phyloP scores from a whole-genome alignment of 2,797 vertebrate genomes.

The Acrocephalus scirpaceus region DNA sequence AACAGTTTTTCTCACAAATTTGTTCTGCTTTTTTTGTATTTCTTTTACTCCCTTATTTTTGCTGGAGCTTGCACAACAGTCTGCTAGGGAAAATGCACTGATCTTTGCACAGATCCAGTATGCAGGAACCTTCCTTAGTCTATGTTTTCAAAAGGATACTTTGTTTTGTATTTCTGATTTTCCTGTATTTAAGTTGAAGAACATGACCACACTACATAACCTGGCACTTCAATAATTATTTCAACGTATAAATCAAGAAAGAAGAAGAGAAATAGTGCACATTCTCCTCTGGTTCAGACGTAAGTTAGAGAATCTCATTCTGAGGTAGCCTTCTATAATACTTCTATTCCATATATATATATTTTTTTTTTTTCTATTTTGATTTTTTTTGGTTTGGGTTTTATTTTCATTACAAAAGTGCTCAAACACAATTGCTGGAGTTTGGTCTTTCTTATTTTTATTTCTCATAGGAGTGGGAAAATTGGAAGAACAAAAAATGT shows the following conservation, averaged over 20 bases:
- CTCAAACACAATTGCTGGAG: conserved; percentile 74
- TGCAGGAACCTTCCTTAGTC: not conserved
- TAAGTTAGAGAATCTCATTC: conserved; percentile 78
- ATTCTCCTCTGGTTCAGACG: conserved; percentile 79
- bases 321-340: conserved; percentile 84
- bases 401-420: conserved; percentile 75
- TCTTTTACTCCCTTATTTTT: not conserved
- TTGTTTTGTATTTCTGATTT: conserved; percentile 29
- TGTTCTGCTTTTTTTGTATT: not conserved
- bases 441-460: conserved; percentile 77
- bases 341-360: conserved; percentile 56
- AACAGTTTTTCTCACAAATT: conserved; percentile 32
- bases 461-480: conserved; percentile 57
- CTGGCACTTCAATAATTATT: conserved; percentile 72
- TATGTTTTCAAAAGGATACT: conserved; percentile 24
- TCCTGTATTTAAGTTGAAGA: conserved; percentile 58
- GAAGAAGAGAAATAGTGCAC: conserved; percentile 73
- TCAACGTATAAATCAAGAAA: conserved; percentile 57
- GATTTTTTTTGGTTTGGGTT: not conserved
- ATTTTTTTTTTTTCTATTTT: conserved; percentile 37
- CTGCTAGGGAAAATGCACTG: conserved; percentile 40
- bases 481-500: conserved; percentile 28
- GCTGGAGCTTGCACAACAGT: not conserved
- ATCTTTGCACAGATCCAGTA: not conserved
- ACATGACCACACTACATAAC: conserved; percentile 62